Percentiles rank a stretch among this genome's conserved stretches.
Conservation (phyloP, 2,888 invertebrate genomes). For the Trissolcus brochymenae region DNA sequence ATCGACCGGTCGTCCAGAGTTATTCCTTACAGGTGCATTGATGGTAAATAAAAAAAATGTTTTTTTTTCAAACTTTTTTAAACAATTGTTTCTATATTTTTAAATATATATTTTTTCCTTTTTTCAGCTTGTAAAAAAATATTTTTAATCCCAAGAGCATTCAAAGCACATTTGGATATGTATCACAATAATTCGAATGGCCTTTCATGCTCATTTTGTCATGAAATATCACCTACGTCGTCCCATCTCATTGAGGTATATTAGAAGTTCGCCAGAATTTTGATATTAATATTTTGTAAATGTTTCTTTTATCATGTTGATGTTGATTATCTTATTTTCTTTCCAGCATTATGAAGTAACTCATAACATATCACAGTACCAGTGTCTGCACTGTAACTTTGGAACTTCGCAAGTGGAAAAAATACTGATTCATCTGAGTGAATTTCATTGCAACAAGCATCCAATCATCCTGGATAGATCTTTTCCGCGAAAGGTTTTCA, state of each 20-base stretch:
- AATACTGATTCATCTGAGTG: not conserved
- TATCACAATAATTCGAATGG: not conserved
- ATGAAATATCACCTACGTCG: not conserved
- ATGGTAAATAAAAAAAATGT: not conserved
- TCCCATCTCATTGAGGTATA: not conserved
- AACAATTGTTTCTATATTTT: not conserved
- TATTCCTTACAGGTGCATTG: not conserved
- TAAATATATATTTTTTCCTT: not conserved
- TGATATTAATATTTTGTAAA: not conserved
- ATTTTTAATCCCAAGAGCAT: not conserved
- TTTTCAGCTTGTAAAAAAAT: not conserved
- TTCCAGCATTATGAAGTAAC: not conserved
- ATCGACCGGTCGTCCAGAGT: not conserved
- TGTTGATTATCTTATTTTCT: too few species aligned
- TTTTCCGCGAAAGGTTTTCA: not conserved
- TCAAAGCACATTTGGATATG: not conserved
- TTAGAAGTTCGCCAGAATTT: not conserved
- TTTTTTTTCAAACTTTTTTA: not conserved
- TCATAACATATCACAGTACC: conserved; percentile 2
- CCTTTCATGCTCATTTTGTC: not conserved
- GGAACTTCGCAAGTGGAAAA: not conserved
- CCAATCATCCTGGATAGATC: not conserved
- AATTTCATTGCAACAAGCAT: not conserved
- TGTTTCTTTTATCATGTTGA: too few species aligned
- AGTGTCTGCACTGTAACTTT: not conserved